Percentiles rank a stretch among this genome's conserved stretches.
Conservation (phyloP, 1,140 invertebrate species). For the Myzus persicae region DNA sequence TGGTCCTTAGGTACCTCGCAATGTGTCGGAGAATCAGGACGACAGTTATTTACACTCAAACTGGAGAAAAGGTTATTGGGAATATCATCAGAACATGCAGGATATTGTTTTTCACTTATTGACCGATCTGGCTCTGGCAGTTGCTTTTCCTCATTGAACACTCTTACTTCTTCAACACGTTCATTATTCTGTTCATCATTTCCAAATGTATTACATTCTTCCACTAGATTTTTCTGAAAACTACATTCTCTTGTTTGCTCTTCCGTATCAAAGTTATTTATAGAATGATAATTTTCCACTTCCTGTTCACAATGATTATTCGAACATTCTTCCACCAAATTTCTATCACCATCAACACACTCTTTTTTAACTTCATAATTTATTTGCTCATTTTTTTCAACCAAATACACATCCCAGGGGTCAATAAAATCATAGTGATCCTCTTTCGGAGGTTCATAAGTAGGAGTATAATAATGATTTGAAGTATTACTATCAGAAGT, state of each 20-base stretch:
- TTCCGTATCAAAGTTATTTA: background rate
- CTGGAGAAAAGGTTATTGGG: constrained; percentile 14
- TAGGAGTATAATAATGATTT: background rate
- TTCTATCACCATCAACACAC: background rate
- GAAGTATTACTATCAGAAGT: constrained; percentile 36
- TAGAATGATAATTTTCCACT: background rate
- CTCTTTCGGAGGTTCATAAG: constrained; percentile 19
- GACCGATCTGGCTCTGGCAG: background rate
- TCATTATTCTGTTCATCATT: background rate
- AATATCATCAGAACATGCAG: constrained; percentile 42
- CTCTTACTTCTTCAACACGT: constrained; percentile 12
- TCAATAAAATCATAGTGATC: constrained; percentile 63
- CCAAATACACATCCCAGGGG: constrained; percentile 68
- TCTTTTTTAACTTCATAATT: background rate
- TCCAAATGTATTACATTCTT: constrained; percentile 26
- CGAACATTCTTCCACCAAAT: constrained; percentile 5
- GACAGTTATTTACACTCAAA: constrained; percentile 48
- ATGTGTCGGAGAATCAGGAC: constrained; percentile 35
- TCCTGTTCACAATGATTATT: constrained; percentile 62
- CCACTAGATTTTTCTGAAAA: constrained; percentile 40
- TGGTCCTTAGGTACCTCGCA: constrained; percentile 35
- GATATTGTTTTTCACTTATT: background rate
- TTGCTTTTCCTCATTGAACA: background rate
- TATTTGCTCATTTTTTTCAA: background rate
- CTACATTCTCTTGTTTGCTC: constrained; percentile 42